These are phyloP conservation scores for Rhimphoctona megacephalus DNA, from an alignment of 2,888 invertebrate genomes.

Conservation along the genomic window DNA sequence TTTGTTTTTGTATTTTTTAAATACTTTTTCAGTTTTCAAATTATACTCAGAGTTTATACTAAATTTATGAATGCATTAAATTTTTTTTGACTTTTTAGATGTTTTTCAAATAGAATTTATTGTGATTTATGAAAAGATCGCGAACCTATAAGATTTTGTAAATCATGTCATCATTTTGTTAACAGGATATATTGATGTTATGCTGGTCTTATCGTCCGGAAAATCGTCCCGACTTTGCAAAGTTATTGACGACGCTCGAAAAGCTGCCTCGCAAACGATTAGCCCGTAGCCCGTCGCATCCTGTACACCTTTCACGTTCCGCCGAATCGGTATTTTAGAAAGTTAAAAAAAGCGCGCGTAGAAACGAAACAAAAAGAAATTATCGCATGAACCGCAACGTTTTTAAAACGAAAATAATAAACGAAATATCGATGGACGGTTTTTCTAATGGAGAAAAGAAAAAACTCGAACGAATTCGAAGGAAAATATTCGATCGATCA, in stretches of 20 bases:
- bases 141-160: not conserved
- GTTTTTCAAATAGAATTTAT: not conserved
- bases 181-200: conserved; percentile 96
- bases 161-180: conserved; percentile 2
- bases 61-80: no score
- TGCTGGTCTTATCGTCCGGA: conserved; percentile 96
- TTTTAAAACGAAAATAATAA: conserved; percentile 3
- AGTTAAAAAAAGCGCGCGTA: conserved; percentile 17
- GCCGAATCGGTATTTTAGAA: conserved; percentile 96
- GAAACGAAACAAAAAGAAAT: not conserved
- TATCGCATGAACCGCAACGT: not conserved
- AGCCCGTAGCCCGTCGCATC: conserved; percentile 99
- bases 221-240: conserved; percentile 96
- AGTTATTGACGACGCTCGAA: conserved; percentile 93
- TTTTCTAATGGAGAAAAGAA: not conserved
- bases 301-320: conserved; percentile 97
- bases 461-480: not conserved
- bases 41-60: no score
- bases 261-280: conserved; percentile 97
- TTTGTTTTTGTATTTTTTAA: no score
- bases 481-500: conserved; percentile 21
- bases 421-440: conserved; percentile 22
- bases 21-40: not conserved
- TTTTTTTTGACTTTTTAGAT: not conserved
- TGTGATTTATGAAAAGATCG: not conserved